Conservation (phyloP, 2,888 invertebrate genomes). For the Lacanobia oleracea region DNA sequence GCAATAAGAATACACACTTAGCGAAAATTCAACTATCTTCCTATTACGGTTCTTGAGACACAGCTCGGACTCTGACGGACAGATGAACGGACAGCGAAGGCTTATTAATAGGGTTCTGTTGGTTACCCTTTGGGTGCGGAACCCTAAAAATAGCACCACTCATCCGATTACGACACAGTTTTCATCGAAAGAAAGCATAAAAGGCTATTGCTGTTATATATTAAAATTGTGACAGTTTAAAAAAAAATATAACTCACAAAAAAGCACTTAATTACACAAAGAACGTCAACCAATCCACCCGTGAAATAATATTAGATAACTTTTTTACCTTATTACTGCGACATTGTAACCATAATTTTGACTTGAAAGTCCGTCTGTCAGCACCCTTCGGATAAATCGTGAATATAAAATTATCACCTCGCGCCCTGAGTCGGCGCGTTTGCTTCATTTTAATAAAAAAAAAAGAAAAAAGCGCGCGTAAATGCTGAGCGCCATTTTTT, state of each 20-base stretch:
- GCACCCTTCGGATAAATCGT: slow-evolving; percentile 70
- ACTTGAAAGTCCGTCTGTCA: slow-evolving; percentile 66
- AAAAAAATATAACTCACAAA: background rate
- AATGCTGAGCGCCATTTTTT: slow-evolving; percentile 71
- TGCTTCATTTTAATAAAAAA: slow-evolving; percentile 88
- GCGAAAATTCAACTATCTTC: no score
- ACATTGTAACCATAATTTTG: slow-evolving; percentile 68
- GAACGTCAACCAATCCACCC: slow-evolving; percentile 30
- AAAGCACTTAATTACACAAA: slow-evolving; percentile 48
- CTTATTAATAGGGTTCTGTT: no score
- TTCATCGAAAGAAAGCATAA: no score
- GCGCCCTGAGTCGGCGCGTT: slow-evolving; percentile 80
- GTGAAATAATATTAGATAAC: slow-evolving; percentile 62
- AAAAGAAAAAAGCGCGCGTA: slow-evolving; percentile 74
- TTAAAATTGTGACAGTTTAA: background rate
- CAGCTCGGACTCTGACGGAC: no score
- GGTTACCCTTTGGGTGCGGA: no score
- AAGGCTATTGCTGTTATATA: no score
- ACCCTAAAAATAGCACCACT: no score
- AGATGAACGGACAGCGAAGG: no score
- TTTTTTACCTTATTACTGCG: slow-evolving; percentile 51
- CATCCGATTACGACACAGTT: no score
- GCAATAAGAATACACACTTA: no score
- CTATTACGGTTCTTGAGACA: no score
- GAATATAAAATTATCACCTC: slow-evolving; percentile 88